phyloP scores from a whole-genome alignment of 2,797 vertebrate genomes.

The Carduelis carduelis region DNA sequence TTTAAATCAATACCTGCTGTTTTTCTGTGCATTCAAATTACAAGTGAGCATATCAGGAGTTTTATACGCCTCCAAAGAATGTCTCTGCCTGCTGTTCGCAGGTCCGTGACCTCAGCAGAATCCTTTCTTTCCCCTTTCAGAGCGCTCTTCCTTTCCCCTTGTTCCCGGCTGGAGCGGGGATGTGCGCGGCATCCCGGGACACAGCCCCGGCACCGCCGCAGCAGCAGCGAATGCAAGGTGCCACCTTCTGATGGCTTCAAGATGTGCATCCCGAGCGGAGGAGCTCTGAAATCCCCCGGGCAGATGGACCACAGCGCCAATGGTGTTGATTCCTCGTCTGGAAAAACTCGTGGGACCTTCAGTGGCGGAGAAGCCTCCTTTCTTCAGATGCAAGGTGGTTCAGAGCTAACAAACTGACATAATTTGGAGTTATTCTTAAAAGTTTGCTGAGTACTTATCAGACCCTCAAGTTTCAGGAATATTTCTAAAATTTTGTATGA shows the following conservation, averaged over 20 bases:
- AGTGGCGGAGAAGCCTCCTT: background rate
- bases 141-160: background rate
- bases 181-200: background rate
- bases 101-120: background rate
- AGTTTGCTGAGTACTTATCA: background rate
- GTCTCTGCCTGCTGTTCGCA: background rate
- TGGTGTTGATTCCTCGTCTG: accelerated
- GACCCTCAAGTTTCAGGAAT: background rate
- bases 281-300: background rate
- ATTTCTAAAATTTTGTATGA: background rate
- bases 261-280: background rate
- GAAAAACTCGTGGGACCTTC: background rate
- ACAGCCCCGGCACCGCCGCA: accelerated
- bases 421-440: background rate
- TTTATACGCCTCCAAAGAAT: background rate
- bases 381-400: background rate
- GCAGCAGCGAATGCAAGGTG: background rate
- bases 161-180: no score
- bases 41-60: accelerated
- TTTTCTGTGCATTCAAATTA: background rate
- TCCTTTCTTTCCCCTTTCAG: background rate
- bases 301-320: background rate
- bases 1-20: background rate
- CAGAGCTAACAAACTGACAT: background rate
- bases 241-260: conserved; percentile 28